Base-by-base conservation (phyloP, 2,888 invertebrate genomes). In the Thecocarcelia acutangulata region DNA sequence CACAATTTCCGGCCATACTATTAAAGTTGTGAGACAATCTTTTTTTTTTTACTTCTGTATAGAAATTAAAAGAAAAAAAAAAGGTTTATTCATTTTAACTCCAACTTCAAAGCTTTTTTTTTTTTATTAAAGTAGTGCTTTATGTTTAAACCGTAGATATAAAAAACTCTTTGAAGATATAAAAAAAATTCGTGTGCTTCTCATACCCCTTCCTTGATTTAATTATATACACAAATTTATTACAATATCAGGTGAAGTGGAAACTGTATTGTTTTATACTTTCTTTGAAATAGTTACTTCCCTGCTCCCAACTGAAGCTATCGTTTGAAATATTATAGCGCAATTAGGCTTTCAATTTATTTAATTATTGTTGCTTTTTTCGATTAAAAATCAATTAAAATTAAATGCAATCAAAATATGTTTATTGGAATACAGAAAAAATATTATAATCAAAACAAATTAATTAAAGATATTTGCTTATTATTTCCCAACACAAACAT, bases 1-100 rank as follows among this genome's bases (percentile, higher is more conserved):
- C 15, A 64, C 33, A 78, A 64, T 64, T 58, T 78, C 64, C 64
- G 42, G 12, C 64, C 33, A 66, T 33, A 33, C 44, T 78, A 58
- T 42, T 58, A 21, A 21, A 59, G 59, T 68, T 68, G 58, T 33
- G n/a, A n/a, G n/a, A n/a, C 9, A 8, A 37, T 33, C 28, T 17
- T 33, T 6, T 37, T 58, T 52, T 1, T 42, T 42, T n/a, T 1
- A 12, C 1, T 28, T 19, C 6, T 24, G 24, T 24, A 3, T 24
- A 24, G 24, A 24, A 24, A 24, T 24, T 2, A 24, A 52, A 19
- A 13, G n/a, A n/a, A n/a, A n/a, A n/a, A n/a, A n/a, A n/a, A n/a
- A n/a, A n/a, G n/a, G n/a, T n/a, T n/a, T n/a, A n/a, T n/a, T n/a
- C n/a, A n/a, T n/a, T n/a, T n/a, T n/a, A n/a, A n/a, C n/a, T n/a